Base-by-base conservation (phyloP, 2,888 invertebrate species). In the Platycnemis pennipes region DNA sequence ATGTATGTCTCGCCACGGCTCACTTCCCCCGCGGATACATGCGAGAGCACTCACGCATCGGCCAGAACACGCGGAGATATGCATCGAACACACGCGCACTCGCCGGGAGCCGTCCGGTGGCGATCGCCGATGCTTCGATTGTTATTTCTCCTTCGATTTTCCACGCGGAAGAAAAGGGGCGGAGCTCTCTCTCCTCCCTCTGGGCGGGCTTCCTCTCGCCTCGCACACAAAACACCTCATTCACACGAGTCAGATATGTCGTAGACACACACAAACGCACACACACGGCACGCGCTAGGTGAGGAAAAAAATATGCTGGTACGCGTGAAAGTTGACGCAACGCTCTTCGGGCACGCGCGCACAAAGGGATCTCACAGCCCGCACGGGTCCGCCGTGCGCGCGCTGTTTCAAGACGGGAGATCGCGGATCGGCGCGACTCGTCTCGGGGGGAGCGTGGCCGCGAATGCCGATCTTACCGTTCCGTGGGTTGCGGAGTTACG, bases 401-500 rank as follows among this genome's bases (percentile, higher is more conserved):
- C 89, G n/a, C 89, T 37, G 56, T 22, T 45, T 13, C 1, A 7
- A 46, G 22, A 19, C 89, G 56, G 37, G 89, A 16, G 46, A 37
- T 11, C 31, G 37, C 11, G 37, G 13, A 26, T 37, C 11, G 37
- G 37, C 91, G 87, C 87, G 91, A 63, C 69, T 63, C 63, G 42
- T 63, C 91, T 69, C 63, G 31, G 37, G 63, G 91, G 44, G 26
- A 69, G 63, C 91, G 91, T 63, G 42, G 91, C 91, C 91, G 91
- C 63, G 91, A 91, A 91, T 91, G 91, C 91, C 56, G 63, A 16
- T 44, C 91, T 45, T 91, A 77, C 91, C 89, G 89, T 56, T 53
- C 89, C 89, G 89, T 89, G 89, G 89, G 89, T 56, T 89, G 89
- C 45, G 45, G 87, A 87, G 87, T 87, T 44, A 87, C 44, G 87